phyloP scores from a whole-genome alignment of 2,113 vertebrate species.

The Oncorhynchus masou region DNA sequence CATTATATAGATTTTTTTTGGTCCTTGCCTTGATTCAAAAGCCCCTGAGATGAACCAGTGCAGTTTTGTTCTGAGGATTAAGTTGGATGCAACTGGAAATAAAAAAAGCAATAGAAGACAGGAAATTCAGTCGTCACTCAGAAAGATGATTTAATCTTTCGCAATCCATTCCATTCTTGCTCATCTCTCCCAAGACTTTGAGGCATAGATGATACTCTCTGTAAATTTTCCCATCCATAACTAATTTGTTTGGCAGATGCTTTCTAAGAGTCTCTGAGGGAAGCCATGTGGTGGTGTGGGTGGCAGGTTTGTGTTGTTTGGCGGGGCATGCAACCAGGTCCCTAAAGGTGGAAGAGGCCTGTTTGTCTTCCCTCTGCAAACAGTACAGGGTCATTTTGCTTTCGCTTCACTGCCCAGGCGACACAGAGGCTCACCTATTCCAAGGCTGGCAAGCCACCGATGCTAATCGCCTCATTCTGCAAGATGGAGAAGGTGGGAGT shows the following conservation, averaged over 20 bases:
- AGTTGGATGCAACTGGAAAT: too few relatives aligned
- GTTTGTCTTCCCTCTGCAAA: conserved; percentile 11
- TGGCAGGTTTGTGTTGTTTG: neutral
- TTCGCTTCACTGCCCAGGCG: neutral
- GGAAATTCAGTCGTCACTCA: too few relatives aligned
- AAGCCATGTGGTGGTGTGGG: neutral
- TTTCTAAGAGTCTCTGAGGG: conserved; percentile 20
- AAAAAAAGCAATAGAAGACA: too few relatives aligned
- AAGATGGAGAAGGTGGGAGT: too few relatives aligned
- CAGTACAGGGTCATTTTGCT: neutral
- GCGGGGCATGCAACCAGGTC: neutral
- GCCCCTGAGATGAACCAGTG: neutral
- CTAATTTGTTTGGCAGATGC: neutral
- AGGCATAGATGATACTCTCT: conserved; percentile 25
- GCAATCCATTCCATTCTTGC: conserved; percentile 8
- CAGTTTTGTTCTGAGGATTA: neutral
- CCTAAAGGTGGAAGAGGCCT: conserved; percentile 7
- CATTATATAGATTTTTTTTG: too few relatives aligned
- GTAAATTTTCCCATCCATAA: too few relatives aligned
- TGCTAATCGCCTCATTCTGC: too few relatives aligned
- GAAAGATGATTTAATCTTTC: neutral
- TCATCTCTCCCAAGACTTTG: conserved; percentile 23
- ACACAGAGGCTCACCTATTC: conserved; percentile 1
- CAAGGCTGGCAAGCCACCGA: neutral
- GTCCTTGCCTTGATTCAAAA: neutral